phyloP scores from a whole-genome alignment of 2,888 invertebrate genomes.

The Sinhomidia bicolor region DNA sequence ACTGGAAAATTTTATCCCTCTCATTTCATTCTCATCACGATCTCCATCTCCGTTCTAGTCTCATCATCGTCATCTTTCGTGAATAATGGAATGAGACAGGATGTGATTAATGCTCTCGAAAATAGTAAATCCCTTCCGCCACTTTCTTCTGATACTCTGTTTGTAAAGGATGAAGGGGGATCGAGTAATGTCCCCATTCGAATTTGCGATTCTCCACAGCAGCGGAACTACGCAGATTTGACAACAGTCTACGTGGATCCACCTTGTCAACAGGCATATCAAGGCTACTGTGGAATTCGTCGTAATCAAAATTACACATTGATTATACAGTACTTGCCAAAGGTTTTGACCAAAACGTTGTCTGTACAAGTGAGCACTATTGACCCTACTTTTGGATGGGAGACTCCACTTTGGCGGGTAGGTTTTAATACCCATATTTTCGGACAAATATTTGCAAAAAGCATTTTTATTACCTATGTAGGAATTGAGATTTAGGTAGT shows the following conservation, averaged over 20 bases:
- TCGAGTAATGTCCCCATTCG: constrained; percentile 64
- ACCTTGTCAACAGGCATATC: constrained; percentile 57
- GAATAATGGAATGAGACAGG: neutral
- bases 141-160: neutral
- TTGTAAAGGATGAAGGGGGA: neutral
- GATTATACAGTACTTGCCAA: constrained; percentile 48
- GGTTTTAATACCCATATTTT: neutral
- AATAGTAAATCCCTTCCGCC: neutral
- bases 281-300: constrained; percentile 66
- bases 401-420: constrained; percentile 68
- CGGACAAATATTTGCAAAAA: too few relatives aligned
- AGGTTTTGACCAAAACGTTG: constrained; percentile 51
- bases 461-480: too few relatives aligned
- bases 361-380: constrained; percentile 42
- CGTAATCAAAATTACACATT: constrained; percentile 65
- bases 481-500: too few relatives aligned
- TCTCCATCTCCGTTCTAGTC: constrained; percentile 32
- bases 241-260: constrained; percentile 52
- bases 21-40: constrained; percentile 54
- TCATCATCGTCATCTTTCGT: neutral
- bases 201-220: constrained; percentile 54
- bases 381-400: constrained; percentile 62
- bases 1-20: constrained; percentile 39
- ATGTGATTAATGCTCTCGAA: neutral
- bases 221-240: constrained; percentile 64